These are phyloP conservation scores for Prenolepis imparis DNA, from an alignment of 2,888 invertebrate genomes.

Conservation along the genomic window DNA sequence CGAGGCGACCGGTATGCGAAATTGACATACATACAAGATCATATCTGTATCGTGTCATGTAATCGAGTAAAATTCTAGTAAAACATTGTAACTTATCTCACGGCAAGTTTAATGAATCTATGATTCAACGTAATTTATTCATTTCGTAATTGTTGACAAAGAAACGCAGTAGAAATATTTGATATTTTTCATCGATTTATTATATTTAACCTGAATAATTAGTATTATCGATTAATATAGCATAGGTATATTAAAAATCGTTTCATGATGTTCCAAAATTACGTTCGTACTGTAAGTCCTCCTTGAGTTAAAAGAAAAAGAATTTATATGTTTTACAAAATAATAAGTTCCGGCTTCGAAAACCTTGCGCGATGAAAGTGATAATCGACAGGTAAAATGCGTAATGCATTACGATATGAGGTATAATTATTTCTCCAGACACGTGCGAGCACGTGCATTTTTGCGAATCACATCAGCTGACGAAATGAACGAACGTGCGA, in stretches of 20 bases:
- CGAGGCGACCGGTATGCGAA: constrained; percentile 40
- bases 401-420: constrained; percentile 1
- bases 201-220: background rate
- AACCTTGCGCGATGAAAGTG: constrained; percentile 1
- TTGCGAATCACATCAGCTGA: constrained; percentile 2
- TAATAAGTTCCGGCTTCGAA: background rate
- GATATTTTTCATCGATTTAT: background rate
- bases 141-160: background rate
- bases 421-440: constrained; percentile 31
- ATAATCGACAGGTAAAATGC: background rate
- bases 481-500: constrained; percentile 23
- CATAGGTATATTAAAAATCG: background rate
- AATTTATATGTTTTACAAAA: background rate
- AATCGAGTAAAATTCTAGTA: background rate
- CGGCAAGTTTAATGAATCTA: background rate
- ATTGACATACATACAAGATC: constrained; percentile 33
- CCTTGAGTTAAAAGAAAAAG: background rate
- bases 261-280: background rate
- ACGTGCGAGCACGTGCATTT: background rate
- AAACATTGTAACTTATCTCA: constrained; percentile 5
- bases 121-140: background rate
- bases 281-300: background rate
- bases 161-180: background rate
- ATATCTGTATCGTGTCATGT: background rate
- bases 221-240: background rate